Evolutionary conservation across 2,113 vertebrate genomes (phyloP).

Genomic region (Ursus arctos): DNA sequence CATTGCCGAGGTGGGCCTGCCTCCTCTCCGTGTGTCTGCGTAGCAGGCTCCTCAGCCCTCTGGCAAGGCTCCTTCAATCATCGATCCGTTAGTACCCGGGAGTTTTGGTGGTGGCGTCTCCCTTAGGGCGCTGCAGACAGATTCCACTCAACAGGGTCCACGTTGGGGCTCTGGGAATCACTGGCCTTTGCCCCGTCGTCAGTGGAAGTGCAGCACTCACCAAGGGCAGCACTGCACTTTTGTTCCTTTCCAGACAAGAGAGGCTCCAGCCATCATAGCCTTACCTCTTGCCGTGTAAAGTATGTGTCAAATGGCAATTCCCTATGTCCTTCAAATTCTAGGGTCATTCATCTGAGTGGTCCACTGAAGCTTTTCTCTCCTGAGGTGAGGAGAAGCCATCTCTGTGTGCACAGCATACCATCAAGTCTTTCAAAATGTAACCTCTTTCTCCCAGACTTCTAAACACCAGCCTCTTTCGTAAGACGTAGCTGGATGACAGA

Average conservation of each 20-base stretch:
- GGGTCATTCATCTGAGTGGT: neutral
- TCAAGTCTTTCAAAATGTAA: neutral
- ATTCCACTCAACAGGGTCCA: neutral
- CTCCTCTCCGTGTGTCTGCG: neutral
- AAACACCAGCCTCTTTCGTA: neutral
- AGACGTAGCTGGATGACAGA: neutral
- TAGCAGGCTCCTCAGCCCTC: neutral
- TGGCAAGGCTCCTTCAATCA: neutral
- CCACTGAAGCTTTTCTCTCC: neutral
- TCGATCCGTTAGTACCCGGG: neutral
- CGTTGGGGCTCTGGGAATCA: neutral
- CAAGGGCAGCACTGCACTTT: neutral
- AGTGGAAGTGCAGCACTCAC: neutral
- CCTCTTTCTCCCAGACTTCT: neutral
- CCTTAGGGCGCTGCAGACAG: neutral
- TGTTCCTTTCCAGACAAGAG: neutral
- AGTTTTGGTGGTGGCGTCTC: neutral
- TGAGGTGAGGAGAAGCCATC: neutral
- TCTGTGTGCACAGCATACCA: neutral
- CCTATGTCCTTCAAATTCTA: neutral
- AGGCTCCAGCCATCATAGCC: neutral
- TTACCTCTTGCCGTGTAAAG: neutral
- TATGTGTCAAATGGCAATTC: neutral
- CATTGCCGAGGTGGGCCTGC: neutral
- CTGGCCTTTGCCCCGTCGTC: neutral